Conservation (phyloP, 2,888 invertebrate species). For the Rhimphoctona megacephalus region DNA sequence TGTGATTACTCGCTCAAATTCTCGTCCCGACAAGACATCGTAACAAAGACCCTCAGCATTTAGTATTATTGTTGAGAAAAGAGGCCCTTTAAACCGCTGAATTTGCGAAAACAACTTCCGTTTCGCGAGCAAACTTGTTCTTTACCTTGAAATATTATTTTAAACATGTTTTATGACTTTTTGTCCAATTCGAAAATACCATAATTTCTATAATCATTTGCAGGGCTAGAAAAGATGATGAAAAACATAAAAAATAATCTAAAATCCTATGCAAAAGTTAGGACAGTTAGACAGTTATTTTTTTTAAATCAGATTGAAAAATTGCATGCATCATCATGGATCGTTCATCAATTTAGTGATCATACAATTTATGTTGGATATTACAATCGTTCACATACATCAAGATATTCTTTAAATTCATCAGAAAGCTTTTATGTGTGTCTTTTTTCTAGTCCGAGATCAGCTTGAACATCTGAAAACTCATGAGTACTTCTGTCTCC, state of each 20-base stretch:
- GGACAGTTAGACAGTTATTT: not conserved
- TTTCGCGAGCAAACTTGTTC: not conserved
- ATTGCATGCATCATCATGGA: too few relatives aligned
- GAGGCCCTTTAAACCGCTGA: not conserved
- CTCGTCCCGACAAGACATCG: conserved; percentile 15
- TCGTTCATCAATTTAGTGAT: not conserved
- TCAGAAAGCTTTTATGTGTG: not conserved
- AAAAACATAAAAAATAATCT: not conserved
- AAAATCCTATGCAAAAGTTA: not conserved
- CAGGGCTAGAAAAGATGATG: not conserved
- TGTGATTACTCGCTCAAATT: conserved; percentile 45
- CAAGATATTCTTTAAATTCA: not conserved
- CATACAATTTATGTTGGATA: not conserved
- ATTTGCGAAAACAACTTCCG: not conserved
- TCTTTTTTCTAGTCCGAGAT: not conserved
- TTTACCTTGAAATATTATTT: not conserved
- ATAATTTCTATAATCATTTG: not conserved
- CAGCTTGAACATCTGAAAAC: not conserved
- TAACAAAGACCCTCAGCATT: not conserved
- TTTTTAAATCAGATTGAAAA: too few relatives aligned
- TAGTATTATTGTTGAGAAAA: not conserved
- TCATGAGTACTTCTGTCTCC: not conserved
- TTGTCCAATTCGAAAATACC: not conserved
- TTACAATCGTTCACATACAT: not conserved
- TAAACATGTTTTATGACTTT: not conserved